Percentiles rank a stretch among this genome's conserved stretches.
Evolutionary conservation across 2,113 vertebrate genomes (phyloP).

Genomic region (Sardina pilchardus): DNA sequence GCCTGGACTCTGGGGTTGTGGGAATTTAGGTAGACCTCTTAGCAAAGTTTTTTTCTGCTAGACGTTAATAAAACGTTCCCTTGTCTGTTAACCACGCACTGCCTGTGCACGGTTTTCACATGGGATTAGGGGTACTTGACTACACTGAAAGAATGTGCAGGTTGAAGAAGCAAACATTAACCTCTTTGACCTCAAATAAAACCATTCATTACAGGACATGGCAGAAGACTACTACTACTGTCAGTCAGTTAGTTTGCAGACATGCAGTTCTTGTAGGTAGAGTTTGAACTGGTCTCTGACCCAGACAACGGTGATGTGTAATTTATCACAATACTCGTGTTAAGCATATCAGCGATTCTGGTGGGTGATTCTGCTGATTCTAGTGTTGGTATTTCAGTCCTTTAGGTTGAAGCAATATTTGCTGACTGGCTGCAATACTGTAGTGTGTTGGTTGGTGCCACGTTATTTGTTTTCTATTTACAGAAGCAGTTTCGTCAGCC

Average conservation of each 20-base stretch:
- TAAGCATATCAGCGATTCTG: not conserved
- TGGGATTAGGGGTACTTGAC: not conserved
- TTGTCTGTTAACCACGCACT: not conserved
- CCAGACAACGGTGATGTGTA: not conserved
- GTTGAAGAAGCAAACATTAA: not conserved
- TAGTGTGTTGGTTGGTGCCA: too few species aligned
- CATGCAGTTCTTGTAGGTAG: not conserved
- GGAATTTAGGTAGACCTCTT: not conserved
- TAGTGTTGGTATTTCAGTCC: not conserved
- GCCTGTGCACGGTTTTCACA: not conserved
- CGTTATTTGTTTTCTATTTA: too few species aligned
- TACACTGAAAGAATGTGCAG: not conserved
- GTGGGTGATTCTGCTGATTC: not conserved
- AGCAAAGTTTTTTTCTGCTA: not conserved
- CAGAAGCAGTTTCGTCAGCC: too few species aligned
- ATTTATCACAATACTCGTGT: not conserved
- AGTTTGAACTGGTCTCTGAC: not conserved
- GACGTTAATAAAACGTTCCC: not conserved
- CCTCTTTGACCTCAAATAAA: not conserved
- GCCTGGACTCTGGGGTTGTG: not conserved
- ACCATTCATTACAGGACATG: not conserved
- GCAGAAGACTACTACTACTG: not conserved
- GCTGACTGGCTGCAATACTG: not conserved
- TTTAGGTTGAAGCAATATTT: not conserved
- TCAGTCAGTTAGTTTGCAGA: not conserved